phyloP scores from a whole-genome alignment of 2,113 vertebrate species.

The Sula dactylatra region DNA sequence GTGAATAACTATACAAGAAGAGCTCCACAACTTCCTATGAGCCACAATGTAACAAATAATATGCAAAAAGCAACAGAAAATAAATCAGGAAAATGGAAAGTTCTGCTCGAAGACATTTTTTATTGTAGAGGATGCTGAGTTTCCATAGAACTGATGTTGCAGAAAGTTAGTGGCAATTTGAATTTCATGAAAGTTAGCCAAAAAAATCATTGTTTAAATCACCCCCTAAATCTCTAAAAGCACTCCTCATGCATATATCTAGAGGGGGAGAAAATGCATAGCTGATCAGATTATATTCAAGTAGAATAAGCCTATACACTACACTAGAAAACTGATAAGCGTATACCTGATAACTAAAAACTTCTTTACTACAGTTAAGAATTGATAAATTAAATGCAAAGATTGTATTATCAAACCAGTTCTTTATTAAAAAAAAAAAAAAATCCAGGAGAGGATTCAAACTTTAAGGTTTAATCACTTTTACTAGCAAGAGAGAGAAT shows the following conservation, averaged over 20 bases:
- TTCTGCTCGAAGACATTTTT: neutral
- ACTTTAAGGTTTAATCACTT: neutral
- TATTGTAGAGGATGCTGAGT: neutral
- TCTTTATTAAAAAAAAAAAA: neutral
- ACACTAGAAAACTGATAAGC: neutral
- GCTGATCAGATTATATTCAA: neutral
- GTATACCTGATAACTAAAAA: neutral
- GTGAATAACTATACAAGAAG: neutral
- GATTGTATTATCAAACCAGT: neutral
- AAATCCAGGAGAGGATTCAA: neutral
- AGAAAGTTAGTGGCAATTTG: neutral
- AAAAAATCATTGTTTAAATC: neutral
- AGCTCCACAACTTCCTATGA: neutral
- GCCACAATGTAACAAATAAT: neutral
- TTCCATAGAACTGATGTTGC: neutral
- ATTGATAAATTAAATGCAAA: neutral
- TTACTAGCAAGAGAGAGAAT: neutral
- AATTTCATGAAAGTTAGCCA: neutral
- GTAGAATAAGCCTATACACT: neutral
- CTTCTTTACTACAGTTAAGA: neutral
- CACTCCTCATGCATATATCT: neutral
- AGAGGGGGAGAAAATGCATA: neutral
- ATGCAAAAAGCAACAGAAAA: neutral
- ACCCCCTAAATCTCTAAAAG: neutral
- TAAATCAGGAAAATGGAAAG: neutral